Evolutionary conservation across 2,888 invertebrate species (phyloP), one percentile per base, ranked within the genome.

Genomic region (Nemotelus nigrinus): DNA sequence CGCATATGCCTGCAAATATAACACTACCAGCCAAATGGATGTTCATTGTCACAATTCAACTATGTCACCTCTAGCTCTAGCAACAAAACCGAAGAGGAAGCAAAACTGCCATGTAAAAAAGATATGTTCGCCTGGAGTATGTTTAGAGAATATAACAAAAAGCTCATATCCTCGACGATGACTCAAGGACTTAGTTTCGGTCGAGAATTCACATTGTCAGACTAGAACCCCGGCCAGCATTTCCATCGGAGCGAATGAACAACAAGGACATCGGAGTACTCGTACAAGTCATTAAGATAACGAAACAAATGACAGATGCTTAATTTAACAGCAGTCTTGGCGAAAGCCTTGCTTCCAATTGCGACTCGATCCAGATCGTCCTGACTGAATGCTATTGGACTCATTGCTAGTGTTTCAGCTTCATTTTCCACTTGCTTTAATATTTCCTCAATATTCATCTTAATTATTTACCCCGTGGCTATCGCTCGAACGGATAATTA

Each of bases 371-470:
- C 7, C 47, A 4, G 5, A 5, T 68, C 39, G 8, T 48, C 10
- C 10, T 48, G 8, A 41, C n/a, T 45, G 3, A 55, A 6, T n/a
- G 43, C 43, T 6, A 63, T 63, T 41, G 41, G 41, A 39, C 43
- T 63, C 3, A 43, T 63, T 39, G 63, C 10, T 60, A 75, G 63
- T 53, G 41, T 63, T 48, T 60, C 41, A 39, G 63, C 76, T 67
- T 58, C 68, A 76, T 65, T 76, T 76, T 64, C 76, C 67, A 76
- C 76, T 74, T 63, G 74, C 74, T 76, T 76, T 76, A 78, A 78
- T 78, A 79, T 76, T 78, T 78, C 74, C 68, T 63, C 76, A 79
- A 78, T 79, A 79, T 79, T 78, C 79, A 79, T 79, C 79, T 77
- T 79, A 79, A 79, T 79, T 79, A 79, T 77, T 74, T 77, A 77